A percentile compares a stretch with the other conserved stretches of the same genome.
Evolutionary conservation across 2,888 invertebrate species (phyloP).

Genomic region (Standfussiana lucernea): DNA sequence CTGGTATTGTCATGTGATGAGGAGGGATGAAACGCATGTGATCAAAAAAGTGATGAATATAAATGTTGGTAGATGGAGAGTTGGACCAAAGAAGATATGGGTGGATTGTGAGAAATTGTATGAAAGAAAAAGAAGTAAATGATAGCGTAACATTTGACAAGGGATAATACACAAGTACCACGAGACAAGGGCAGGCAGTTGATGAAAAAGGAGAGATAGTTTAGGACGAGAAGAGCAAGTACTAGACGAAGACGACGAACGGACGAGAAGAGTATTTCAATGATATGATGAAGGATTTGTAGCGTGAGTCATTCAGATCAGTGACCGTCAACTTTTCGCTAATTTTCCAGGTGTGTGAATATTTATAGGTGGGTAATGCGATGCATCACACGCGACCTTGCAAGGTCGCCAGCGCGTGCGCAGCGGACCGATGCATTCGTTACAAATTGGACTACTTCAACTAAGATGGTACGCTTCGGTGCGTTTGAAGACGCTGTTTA

Average conservation of each 20-base stretch:
- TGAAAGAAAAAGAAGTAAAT: not conserved
- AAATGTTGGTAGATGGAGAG: not conserved
- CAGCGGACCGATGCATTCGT: slow-evolving; percentile 59
- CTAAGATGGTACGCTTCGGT: slow-evolving; percentile 51
- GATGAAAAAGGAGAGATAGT: not conserved
- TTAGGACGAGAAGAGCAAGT: not conserved
- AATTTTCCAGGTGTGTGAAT: slow-evolving; percentile 53
- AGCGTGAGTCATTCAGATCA: not conserved
- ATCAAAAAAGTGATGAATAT: not conserved
- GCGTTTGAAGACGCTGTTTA: slow-evolving; percentile 35
- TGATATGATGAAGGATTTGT: not conserved
- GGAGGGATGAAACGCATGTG: not conserved
- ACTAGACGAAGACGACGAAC: too few relatives aligned
- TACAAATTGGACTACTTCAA: slow-evolving; percentile 59
- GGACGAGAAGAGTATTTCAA: not conserved
- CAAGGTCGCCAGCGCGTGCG: slow-evolving; percentile 71
- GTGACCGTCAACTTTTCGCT: slow-evolving; percentile 17
- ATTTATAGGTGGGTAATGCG: slow-evolving; percentile 56
- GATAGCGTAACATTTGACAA: not conserved
- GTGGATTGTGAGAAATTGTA: not conserved
- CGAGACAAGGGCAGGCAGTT: not conserved
- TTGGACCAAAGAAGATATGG: not conserved
- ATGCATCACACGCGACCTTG: slow-evolving; percentile 71
- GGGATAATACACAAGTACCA: not conserved
- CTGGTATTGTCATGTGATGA: not conserved